Conservation (phyloP, 2,797 vertebrate species). For the Onychomys torridus region DNA sequence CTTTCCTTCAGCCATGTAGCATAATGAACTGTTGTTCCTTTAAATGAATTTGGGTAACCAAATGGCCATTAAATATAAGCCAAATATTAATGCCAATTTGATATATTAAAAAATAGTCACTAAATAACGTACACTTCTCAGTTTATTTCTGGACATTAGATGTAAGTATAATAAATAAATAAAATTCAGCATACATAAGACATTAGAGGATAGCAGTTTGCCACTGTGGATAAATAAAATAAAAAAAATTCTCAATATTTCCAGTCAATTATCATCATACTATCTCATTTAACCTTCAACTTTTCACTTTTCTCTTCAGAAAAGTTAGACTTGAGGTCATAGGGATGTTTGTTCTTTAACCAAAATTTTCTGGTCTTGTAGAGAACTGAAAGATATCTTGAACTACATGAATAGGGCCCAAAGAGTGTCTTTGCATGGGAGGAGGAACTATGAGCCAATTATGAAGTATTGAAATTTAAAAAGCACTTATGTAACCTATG, state of each 20-base stretch:
- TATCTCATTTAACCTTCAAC: background rate
- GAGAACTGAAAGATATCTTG: background rate
- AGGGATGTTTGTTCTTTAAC: background rate
- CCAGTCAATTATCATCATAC: background rate
- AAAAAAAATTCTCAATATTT: background rate
- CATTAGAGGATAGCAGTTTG: background rate
- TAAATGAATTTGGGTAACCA: slow-evolving; percentile 48
- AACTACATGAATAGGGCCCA: background rate
- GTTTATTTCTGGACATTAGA: background rate
- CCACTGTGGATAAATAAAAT: background rate
- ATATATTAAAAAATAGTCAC: background rate
- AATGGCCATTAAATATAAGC: slow-evolving; percentile 2
- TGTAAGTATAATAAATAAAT: background rate
- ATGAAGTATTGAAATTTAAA: background rate
- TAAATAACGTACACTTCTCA: slow-evolving; percentile 50
- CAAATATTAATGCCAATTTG: slow-evolving; percentile 40
- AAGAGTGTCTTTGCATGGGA: background rate
- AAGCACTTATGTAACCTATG: background rate
- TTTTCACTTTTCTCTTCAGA: background rate
- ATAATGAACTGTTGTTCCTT: slow-evolving; percentile 38
- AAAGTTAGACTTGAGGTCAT: background rate
- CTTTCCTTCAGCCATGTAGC: background rate
- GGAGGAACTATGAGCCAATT: background rate
- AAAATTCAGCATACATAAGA: background rate
- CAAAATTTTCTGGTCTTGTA: background rate